Evolutionary conservation across 2,113 vertebrate genomes (phyloP).

Genomic region (Halcyon malimbica): DNA sequence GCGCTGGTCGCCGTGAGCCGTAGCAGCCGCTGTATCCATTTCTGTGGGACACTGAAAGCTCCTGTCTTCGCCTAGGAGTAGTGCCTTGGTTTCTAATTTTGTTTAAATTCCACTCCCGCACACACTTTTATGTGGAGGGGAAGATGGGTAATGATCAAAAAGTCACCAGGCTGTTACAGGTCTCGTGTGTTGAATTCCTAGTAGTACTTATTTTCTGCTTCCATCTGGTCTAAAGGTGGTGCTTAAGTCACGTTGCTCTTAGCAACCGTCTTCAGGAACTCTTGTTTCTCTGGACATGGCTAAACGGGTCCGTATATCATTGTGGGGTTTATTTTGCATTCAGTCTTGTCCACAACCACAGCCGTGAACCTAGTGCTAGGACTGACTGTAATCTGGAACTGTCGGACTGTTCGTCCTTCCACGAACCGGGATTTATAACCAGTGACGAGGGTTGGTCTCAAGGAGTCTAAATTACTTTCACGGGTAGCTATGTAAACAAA

Average conservation of each 20-base stretch:
- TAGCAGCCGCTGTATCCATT: not conserved
- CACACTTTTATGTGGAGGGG: not conserved
- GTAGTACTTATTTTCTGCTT: slow-evolving; percentile 39
- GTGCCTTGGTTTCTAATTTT: not conserved
- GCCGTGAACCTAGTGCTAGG: not conserved
- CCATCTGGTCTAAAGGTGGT: slow-evolving; percentile 71
- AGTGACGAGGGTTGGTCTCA: not conserved
- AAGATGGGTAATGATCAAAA: slow-evolving; percentile 30
- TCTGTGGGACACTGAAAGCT: not conserved
- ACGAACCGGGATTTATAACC: not conserved
- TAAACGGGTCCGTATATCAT: slow-evolving; percentile 28
- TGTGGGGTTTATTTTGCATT: not conserved
- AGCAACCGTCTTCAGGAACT: slow-evolving; percentile 82
- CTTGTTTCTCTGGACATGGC: slow-evolving; percentile 67
- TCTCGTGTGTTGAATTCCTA: slow-evolving; percentile 38
- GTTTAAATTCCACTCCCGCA: not conserved
- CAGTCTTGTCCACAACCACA: not conserved
- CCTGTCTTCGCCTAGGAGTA: not conserved
- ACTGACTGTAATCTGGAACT: not conserved
- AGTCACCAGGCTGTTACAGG: slow-evolving; percentile 27
- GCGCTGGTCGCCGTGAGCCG: rapidly evolving
- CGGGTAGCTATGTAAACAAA: not conserved
- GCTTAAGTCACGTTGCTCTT: slow-evolving; percentile 81
- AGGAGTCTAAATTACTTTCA: not conserved
- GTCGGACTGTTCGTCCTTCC: not conserved